Evolutionary conservation across 2,113 vertebrate genomes (phyloP).

Genomic region (Sebastes fasciatus): DNA sequence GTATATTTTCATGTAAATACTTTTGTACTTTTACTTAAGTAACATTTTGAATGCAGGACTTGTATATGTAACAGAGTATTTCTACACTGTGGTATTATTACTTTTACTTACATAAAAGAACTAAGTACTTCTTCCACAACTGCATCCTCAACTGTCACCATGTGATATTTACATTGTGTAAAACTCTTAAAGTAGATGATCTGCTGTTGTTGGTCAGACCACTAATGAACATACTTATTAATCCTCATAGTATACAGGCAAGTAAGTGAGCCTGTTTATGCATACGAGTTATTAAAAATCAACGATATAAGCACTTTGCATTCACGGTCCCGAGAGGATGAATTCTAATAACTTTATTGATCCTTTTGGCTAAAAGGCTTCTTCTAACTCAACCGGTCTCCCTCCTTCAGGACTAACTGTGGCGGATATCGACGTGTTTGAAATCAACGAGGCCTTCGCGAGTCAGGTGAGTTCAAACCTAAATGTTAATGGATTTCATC

Average conservation of each 20-base stretch:
- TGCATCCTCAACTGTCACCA: background rate
- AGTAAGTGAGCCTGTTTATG: background rate
- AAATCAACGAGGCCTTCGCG: constrained; percentile 96
- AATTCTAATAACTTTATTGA: too few relatives aligned
- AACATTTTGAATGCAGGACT: too few relatives aligned
- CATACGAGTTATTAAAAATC: too few relatives aligned
- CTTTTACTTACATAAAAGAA: background rate
- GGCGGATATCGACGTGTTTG: constrained; percentile 91
- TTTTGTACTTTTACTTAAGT: too few relatives aligned
- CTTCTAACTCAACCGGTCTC: background rate
- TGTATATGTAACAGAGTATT: too few relatives aligned
- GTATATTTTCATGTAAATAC: too few relatives aligned
- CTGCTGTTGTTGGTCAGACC: background rate
- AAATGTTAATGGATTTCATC: too few relatives aligned
- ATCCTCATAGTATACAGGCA: background rate
- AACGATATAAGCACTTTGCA: too few relatives aligned
- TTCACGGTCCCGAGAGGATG: too few relatives aligned
- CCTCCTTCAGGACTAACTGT: constrained; percentile 79
- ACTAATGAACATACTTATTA: background rate
- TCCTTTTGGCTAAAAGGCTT: background rate
- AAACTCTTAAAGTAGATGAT: background rate
- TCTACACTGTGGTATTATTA: too few relatives aligned
- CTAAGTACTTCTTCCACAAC: background rate
- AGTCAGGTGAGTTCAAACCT: constrained; percentile 89
- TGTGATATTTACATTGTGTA: background rate